Evolutionary conservation across 2,888 invertebrate species (phyloP).

Genomic region (Timema cristinae): DNA sequence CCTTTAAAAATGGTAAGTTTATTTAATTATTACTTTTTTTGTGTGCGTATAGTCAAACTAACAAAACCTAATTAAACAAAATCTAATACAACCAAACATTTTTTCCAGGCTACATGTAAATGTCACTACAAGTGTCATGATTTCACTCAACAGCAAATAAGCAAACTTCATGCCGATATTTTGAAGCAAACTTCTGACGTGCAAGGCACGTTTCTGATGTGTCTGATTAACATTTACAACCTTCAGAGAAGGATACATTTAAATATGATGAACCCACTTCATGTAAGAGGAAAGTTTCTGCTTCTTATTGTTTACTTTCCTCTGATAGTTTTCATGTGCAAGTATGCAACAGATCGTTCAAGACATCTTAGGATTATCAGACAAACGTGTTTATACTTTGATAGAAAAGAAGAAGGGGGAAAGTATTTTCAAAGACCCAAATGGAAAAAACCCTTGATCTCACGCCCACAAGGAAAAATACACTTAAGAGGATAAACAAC

Average conservation of each 20-base stretch:
- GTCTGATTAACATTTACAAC: background rate
- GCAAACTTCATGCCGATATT: background rate
- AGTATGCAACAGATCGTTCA: slow-evolving; percentile 2
- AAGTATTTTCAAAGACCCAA: background rate
- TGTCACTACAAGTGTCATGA: background rate
- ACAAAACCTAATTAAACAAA: too few relatives aligned
- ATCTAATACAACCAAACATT: too few relatives aligned
- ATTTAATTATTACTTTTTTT: too few relatives aligned
- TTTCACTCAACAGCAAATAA: background rate
- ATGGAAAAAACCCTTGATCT: background rate
- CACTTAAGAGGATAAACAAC: too few relatives aligned
- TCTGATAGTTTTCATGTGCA: background rate
- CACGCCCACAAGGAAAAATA: slow-evolving; percentile 7
- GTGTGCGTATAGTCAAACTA: too few relatives aligned
- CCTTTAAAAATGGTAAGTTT: too few relatives aligned
- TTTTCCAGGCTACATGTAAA: slow-evolving; percentile 7
- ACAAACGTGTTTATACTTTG: background rate
- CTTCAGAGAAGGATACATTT: background rate
- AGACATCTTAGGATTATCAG: background rate
- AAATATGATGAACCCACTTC: slow-evolving; percentile 3
- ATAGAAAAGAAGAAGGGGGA: slow-evolving; percentile 6
- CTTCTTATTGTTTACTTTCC: background rate
- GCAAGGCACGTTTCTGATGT: slow-evolving; percentile 4
- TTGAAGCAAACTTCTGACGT: background rate
- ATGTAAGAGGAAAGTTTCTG: background rate